Evolutionary conservation across 1,140 invertebrate species (phyloP).

Genomic region (Nasonia longicornis): DNA sequence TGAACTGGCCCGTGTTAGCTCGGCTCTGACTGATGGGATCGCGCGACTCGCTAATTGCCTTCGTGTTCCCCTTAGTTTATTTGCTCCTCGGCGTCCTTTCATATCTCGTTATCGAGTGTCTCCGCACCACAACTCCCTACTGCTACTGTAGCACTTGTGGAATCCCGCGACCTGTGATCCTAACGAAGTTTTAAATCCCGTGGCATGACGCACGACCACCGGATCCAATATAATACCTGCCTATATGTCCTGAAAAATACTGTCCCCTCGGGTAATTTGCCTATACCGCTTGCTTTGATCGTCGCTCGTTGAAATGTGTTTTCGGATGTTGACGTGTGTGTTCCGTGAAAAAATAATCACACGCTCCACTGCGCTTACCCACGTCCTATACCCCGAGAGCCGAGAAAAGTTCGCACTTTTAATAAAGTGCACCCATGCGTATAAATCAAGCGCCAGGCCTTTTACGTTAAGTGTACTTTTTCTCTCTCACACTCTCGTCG

Average conservation of each 20-base stretch:
- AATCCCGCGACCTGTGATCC: not conserved
- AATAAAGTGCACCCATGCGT: slow-evolving; percentile 28
- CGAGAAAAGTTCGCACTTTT: slow-evolving; percentile 17
- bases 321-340: too few species aligned
- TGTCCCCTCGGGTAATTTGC: not conserved
- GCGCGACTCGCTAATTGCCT: slow-evolving; percentile 49
- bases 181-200: slow-evolving; percentile 30
- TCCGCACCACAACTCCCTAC: not conserved
- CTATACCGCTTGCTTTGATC: not conserved
- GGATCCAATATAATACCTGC: not conserved
- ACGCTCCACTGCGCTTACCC: too few species aligned
- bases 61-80: slow-evolving; percentile 13
- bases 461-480: slow-evolving; percentile 39
- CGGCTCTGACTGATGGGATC: slow-evolving; percentile 43
- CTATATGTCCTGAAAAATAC: not conserved
- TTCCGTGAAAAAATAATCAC: too few species aligned
- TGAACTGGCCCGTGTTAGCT: not conserved
- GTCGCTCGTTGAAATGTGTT: not conserved
- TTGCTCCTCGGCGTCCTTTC: not conserved
- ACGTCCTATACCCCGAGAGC: not conserved
- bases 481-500: slow-evolving; percentile 12
- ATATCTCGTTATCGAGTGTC: slow-evolving; percentile 9
- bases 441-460: slow-evolving; percentile 25
- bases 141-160: not conserved
- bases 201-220: not conserved